These are phyloP conservation scores for Narcine bancroftii DNA, from an alignment of 2,113 vertebrate genomes.

Conservation along the genomic window DNA sequence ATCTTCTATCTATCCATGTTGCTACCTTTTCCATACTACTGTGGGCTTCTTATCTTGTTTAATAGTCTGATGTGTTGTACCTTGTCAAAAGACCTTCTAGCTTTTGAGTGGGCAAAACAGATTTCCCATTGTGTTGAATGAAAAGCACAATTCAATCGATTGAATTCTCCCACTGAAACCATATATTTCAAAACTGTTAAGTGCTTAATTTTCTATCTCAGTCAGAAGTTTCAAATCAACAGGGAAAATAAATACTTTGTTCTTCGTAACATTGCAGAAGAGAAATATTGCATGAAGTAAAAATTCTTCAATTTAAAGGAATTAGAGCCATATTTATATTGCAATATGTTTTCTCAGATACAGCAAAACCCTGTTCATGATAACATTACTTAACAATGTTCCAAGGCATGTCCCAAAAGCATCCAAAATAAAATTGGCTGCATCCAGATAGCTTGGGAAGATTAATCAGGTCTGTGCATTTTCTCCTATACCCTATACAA, in stretches of 20 bases:
- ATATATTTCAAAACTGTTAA: not conserved
- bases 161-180: not conserved
- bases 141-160: not conserved
- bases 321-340: not conserved
- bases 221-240: not conserved
- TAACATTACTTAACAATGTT: not conserved
- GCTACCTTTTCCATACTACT: too few species aligned
- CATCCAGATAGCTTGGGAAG: not conserved
- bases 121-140: not conserved
- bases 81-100: too few species aligned
- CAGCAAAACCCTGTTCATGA: not conserved
- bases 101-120: not conserved
- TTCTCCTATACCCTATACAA: not conserved
- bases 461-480: not conserved
- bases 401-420: conserved; percentile 34
- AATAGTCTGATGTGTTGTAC: too few species aligned
- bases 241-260: not conserved
- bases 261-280: not conserved
- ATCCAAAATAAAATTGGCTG: not conserved
- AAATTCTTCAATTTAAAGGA: too few species aligned
- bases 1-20: too few species aligned
- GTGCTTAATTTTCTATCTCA: not conserved
- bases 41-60: too few species aligned
- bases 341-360: not conserved
- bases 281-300: not conserved